These are phyloP conservation scores for Epicauta chinensis DNA, from an alignment of 1,140 invertebrate genomes.

Conservation along the genomic window DNA sequence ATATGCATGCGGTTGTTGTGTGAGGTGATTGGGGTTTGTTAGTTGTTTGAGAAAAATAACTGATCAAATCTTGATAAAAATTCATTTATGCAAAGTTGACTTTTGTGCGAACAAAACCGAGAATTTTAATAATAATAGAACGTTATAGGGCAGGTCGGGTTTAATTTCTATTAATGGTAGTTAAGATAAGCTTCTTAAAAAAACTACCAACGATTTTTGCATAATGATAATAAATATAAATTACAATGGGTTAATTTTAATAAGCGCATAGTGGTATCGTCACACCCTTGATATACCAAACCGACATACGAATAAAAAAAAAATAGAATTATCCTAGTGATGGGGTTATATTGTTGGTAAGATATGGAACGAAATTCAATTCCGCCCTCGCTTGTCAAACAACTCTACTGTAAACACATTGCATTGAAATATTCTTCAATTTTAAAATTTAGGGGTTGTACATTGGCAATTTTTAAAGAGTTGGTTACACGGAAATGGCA, in stretches of 20 bases:
- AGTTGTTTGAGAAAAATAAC: neutral
- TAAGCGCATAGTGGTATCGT: constrained; percentile 4
- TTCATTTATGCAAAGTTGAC: constrained; percentile 8
- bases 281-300: constrained; percentile 4
- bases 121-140: constrained; percentile 15
- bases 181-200: constrained; percentile 18
- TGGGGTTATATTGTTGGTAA: constrained; percentile 29
- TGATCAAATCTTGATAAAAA: constrained; percentile 2
- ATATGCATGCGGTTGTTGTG: neutral
- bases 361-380: constrained; percentile 31
- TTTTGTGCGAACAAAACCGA: constrained; percentile 3
- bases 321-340: neutral
- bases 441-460: constrained; percentile 29
- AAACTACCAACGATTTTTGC: constrained; percentile 3
- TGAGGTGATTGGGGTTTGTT: constrained; percentile 10
- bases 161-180: constrained; percentile 14
- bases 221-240: constrained; percentile 16
- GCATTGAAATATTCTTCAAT: constrained; percentile 34
- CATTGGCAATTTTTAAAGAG: constrained; percentile 22
- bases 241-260: constrained; percentile 11
- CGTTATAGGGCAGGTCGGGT: constrained; percentile 4
- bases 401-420: constrained; percentile 34
- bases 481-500: constrained; percentile 31
- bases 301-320: neutral
- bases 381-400: constrained; percentile 27